These are phyloP conservation scores for Drosophila formosana DNA, from an alignment of 2,888 invertebrate genomes.

Conservation along the genomic window DNA sequence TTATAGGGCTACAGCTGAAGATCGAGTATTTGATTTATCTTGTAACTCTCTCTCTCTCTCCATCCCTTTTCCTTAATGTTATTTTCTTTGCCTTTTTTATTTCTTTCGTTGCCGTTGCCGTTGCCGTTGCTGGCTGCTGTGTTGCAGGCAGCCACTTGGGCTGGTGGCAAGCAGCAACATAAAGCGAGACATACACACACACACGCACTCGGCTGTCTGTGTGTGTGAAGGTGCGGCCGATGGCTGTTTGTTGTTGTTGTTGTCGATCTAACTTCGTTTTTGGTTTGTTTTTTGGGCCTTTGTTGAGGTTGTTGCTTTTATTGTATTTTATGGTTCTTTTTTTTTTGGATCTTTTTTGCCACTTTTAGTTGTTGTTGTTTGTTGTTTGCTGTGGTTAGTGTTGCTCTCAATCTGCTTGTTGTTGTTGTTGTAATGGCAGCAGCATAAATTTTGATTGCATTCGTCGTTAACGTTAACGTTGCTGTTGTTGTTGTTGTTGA, in stretches of 20 bases:
- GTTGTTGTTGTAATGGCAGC: conserved; percentile 62
- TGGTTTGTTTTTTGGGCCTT: conserved; percentile 36
- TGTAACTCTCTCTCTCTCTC: not conserved
- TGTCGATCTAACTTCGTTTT: conserved; percentile 67
- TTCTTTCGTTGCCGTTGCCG: conserved; percentile 37
- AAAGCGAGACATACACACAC: conserved; percentile 39
- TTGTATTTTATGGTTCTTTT: conserved; percentile 19
- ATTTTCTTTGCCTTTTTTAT: conserved; percentile 34
- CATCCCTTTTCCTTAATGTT: conserved; percentile 4
- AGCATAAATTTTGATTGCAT: conserved; percentile 80
- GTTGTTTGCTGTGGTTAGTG: conserved; percentile 62
- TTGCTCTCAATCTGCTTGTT: conserved; percentile 14
- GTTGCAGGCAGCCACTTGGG: conserved; percentile 45
- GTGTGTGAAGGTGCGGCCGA: conserved; percentile 70
- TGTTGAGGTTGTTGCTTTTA: conserved; percentile 39
- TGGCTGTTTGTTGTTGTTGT: conserved; percentile 34
- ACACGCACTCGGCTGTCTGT: conserved; percentile 28
- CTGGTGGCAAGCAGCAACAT: conserved; percentile 23
- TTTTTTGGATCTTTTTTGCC: conserved; percentile 43
- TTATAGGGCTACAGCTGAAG: no score
- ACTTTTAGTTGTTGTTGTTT: conserved; percentile 43
- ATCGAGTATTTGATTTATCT: not conserved
- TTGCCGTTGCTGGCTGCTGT: conserved; percentile 17
- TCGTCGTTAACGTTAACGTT: conserved; percentile 22
- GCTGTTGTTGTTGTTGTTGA: conserved; percentile 37